Conservation (phyloP, 2,797 vertebrate species). For the Scolopax bukidnonensis region DNA sequence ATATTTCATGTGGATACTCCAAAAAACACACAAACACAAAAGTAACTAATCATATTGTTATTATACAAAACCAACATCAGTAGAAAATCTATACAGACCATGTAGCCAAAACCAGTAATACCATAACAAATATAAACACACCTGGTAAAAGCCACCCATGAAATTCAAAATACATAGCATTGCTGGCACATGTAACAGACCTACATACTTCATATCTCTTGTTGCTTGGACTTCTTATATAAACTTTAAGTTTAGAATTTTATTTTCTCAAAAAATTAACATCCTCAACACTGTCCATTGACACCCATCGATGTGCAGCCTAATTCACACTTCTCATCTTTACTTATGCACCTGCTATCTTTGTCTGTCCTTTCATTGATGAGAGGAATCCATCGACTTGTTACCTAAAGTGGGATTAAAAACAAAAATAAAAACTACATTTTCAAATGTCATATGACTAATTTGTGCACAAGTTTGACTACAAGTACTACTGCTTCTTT, state of each 20-base stretch:
- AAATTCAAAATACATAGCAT: slow-evolving; percentile 23
- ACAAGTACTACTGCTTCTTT: background rate
- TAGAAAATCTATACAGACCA: background rate
- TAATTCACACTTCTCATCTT: slow-evolving; percentile 29
- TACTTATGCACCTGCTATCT: slow-evolving; percentile 91
- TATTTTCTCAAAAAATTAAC: slow-evolving; percentile 41
- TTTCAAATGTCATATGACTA: background rate
- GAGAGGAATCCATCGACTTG: slow-evolving; percentile 98
- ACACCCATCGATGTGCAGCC: slow-evolving; percentile 23
- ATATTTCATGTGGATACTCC: background rate
- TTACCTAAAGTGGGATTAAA: slow-evolving; percentile 84
- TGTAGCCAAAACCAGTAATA: background rate
- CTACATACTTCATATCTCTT: slow-evolving; percentile 40
- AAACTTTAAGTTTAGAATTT: slow-evolving; percentile 51
- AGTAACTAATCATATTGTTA: background rate
- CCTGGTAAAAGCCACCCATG: background rate
- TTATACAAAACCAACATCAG: background rate
- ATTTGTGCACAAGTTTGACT: background rate
- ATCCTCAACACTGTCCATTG: slow-evolving; percentile 26
- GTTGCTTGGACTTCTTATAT: slow-evolving; percentile 49
- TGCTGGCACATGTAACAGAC: slow-evolving; percentile 24
- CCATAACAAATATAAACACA: background rate
- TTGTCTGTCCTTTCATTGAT: slow-evolving; percentile 98
- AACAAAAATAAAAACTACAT: slow-evolving; percentile 14
- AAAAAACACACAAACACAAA: background rate